Base-by-base conservation (phyloP, 30 jellyfish, hydroid and myxozoan species). In the Turritopsis rubra region DNA sequence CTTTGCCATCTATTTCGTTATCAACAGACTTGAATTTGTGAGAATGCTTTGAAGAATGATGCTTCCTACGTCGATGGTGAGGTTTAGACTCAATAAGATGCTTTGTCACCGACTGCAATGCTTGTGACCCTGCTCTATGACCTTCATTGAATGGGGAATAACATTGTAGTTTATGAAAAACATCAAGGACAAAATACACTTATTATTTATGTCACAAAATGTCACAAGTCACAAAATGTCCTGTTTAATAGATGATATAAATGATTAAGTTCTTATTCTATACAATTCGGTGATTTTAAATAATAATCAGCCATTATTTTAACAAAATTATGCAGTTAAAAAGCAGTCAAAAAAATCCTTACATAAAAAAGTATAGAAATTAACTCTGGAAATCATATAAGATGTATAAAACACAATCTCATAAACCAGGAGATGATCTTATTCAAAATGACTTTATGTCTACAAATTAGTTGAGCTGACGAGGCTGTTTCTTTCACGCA, bases 41-140 rank as follows among this genome's bases (percentile, higher is more conserved):
- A 18, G 81, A 72, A 72, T 52, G 52, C 31, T 72, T 72, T 72
- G 27, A 22, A 72, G 81, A 72, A 22, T 72, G 81, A 72, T 72
- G 52, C 22, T 22, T 72, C 22, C 81, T 18, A 22, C 22, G 31
- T 18, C 52, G 52, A 31, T 72, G n/a, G 23, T 72, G 31, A 72
- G 20, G 18, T 26, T 17, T 26, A 72, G 81, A 22, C 52, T 72
- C 81, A 72, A 41, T 41, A 13, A 41, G 60, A 41, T 41, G 60
- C 13, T 41, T 41, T 3, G 60, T 13, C 60, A 41, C 9, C 13
- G 60, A 41, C 13, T 41, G 60, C 60, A 41, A 41, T 3, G 60
- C 60, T 41, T 41, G 60, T 41, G 60, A 41, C 13, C 60, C 60
- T 41, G 5, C 13, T 41, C 60, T 5, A 41, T 41, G 60, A 3